These are phyloP conservation scores for Mayetiola destructor DNA, from an alignment of 2,888 invertebrate genomes.

Conservation along the genomic window DNA sequence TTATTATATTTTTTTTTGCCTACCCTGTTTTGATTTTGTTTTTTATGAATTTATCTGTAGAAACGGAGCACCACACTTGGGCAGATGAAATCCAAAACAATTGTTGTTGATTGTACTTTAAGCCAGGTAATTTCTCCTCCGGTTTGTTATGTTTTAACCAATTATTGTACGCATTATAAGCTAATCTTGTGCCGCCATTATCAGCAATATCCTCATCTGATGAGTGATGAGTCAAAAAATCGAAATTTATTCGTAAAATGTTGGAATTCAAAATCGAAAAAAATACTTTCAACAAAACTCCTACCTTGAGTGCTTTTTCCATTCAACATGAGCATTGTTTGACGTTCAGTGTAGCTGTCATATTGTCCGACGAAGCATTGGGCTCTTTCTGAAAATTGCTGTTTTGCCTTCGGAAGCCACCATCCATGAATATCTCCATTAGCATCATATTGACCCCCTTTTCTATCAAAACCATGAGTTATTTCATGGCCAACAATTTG, in stretches of 20 bases:
- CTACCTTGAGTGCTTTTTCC: conserved; percentile 86
- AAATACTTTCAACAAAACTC: background rate
- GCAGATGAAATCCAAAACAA: conserved; percentile 75
- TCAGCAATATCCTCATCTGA: conserved; percentile 92
- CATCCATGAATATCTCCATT: conserved; percentile 83
- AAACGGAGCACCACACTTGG: conserved; percentile 62
- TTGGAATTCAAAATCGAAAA: background rate
- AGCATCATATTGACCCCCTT: conserved; percentile 84
- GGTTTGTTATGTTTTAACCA: conserved; percentile 53
- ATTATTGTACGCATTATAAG: conserved; percentile 66
- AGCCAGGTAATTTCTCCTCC: conserved; percentile 55
- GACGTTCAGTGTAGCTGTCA: conserved; percentile 63
- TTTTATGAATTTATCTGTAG: conserved; percentile 53
- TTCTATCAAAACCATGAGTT: conserved; percentile 79
- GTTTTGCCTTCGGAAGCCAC: conserved; percentile 78
- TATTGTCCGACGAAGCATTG: conserved; percentile 85
- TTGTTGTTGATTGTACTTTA: conserved; percentile 53
- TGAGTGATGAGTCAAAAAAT: too few species aligned
- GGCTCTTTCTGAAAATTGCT: conserved; percentile 67
- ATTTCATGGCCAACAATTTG: conserved; percentile 88
- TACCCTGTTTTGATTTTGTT: conserved; percentile 69
- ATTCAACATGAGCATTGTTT: conserved; percentile 53
- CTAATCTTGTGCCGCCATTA: conserved; percentile 65
- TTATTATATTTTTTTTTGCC: too few species aligned
- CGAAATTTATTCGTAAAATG: too few species aligned